Conservation (phyloP, 2,797 vertebrate genomes). For the Sebastes hubbsi region DNA sequence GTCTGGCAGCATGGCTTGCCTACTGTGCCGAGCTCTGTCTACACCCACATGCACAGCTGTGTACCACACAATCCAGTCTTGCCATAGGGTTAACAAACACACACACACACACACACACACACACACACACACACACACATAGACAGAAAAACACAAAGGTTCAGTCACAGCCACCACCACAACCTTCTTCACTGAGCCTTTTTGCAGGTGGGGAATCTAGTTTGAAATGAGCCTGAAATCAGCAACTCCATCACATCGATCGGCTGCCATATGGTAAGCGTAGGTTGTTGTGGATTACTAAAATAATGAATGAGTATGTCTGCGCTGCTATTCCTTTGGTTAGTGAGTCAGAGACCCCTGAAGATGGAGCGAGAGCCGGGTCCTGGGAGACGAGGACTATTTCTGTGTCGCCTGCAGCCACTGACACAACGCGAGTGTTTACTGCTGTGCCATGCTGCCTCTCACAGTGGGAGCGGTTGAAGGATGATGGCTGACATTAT, state of each 20-base stretch:
- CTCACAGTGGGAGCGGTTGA: constrained; percentile 78
- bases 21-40: constrained; percentile 58
- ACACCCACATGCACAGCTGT: constrained; percentile 79
- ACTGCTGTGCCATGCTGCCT: constrained; percentile 76
- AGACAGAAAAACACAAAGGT: constrained; percentile 6
- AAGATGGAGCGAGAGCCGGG: constrained; percentile 67
- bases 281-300: constrained; percentile 67
- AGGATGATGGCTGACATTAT: constrained; percentile 79
- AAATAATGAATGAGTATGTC: constrained; percentile 67
- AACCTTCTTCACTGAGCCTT: constrained; percentile 20
- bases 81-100: constrained; percentile 53
- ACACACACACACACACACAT: not conserved
- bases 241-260: constrained; percentile 56
- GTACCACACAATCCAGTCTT: constrained; percentile 67
- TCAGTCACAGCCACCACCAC: constrained; percentile 7
- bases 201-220: constrained; percentile 8
- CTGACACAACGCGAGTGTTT: constrained; percentile 80
- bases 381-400: constrained; percentile 75
- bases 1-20: constrained; percentile 73
- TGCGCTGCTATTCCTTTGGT: constrained; percentile 56
- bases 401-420: constrained; percentile 80
- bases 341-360: constrained; percentile 72
- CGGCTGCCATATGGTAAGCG: constrained; percentile 64
- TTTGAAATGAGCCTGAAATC: constrained; percentile 40
- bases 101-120: constrained; percentile 6